Percentiles rank a stretch among this genome's conserved stretches.
These are phyloP conservation scores for Halcyon leucocephala DNA, from an alignment of 2,797 vertebrate species.

Conservation along the genomic window DNA sequence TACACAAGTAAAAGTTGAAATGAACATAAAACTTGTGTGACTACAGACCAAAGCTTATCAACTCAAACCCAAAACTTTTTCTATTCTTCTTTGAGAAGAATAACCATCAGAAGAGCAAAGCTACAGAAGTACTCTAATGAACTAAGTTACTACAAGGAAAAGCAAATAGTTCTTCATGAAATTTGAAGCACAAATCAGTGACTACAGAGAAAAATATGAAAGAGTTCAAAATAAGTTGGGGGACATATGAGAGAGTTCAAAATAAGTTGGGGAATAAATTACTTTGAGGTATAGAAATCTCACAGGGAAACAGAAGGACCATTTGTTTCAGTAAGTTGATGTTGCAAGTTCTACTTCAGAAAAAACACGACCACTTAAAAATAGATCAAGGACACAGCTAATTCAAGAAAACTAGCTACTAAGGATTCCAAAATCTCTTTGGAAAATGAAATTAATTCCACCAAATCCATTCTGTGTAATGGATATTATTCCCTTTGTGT, in stretches of 20 bases:
- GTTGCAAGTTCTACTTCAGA: conserved; percentile 15
- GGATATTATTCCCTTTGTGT: not conserved
- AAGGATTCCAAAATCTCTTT: not conserved
- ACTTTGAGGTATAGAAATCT: conserved; percentile 50
- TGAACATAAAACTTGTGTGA: not conserved
- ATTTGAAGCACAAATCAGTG: conserved; percentile 27
- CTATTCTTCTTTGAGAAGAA: not conserved
- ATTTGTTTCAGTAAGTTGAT: conserved; percentile 60
- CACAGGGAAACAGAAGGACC: conserved; percentile 28
- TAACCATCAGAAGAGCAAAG: not conserved
- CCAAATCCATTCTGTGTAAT: not conserved
- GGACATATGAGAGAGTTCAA: conserved; percentile 4
- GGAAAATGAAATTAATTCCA: not conserved
- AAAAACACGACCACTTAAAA: conserved; percentile 48
- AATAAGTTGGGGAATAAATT: conserved; percentile 51
- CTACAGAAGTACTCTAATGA: not conserved
- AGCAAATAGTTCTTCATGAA: conserved; percentile 7
- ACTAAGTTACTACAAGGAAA: conserved; percentile 11
- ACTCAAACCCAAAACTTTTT: not conserved
- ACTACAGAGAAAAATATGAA: not conserved
- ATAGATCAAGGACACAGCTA: conserved; percentile 42
- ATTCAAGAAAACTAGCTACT: not conserved
- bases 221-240: conserved; percentile 30
- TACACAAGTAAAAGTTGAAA: not conserved
- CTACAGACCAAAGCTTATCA: not conserved